Conservation (phyloP, 1,140 invertebrate genomes). For the Drosophila suzukii region DNA sequence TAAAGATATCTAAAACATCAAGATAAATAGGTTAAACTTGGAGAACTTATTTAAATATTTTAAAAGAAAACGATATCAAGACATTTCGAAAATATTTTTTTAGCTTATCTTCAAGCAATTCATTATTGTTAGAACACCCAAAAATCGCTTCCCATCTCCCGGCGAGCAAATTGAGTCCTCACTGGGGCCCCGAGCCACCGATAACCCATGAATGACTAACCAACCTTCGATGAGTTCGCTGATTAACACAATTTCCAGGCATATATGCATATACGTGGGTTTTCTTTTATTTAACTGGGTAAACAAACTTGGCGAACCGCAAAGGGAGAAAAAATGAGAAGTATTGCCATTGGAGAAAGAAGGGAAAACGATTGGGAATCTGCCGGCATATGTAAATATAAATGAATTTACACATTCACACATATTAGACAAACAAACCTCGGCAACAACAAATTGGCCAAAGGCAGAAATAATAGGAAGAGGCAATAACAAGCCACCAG, state of each 20-base stretch:
- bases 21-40: too few species aligned
- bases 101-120: background rate
- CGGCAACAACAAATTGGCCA: slow-evolving; percentile 48
- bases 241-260: slow-evolving; percentile 69
- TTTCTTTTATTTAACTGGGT: slow-evolving; percentile 66
- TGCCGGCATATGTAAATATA: slow-evolving; percentile 66
- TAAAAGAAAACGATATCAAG: too few species aligned
- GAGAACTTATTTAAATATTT: too few species aligned
- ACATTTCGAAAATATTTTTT: too few species aligned
- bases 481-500: slow-evolving; percentile 49
- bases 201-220: slow-evolving; percentile 63
- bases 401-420: slow-evolving; percentile 73
- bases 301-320: slow-evolving; percentile 74
- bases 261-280: slow-evolving; percentile 16
- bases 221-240: slow-evolving; percentile 39
- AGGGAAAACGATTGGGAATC: slow-evolving; percentile 64
- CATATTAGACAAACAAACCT: slow-evolving; percentile 52
- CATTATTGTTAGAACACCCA: background rate
- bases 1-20: too few species aligned
- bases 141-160: background rate
- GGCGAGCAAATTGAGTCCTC: slow-evolving; percentile 8
- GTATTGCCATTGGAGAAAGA: slow-evolving; percentile 5
- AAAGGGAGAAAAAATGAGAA: slow-evolving; percentile 25
- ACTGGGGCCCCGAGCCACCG: background rate
- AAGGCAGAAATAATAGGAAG: slow-evolving; percentile 44